These are phyloP conservation scores for Bufo bufo DNA, from an alignment of 2,113 vertebrate genomes.

Conservation along the genomic window DNA sequence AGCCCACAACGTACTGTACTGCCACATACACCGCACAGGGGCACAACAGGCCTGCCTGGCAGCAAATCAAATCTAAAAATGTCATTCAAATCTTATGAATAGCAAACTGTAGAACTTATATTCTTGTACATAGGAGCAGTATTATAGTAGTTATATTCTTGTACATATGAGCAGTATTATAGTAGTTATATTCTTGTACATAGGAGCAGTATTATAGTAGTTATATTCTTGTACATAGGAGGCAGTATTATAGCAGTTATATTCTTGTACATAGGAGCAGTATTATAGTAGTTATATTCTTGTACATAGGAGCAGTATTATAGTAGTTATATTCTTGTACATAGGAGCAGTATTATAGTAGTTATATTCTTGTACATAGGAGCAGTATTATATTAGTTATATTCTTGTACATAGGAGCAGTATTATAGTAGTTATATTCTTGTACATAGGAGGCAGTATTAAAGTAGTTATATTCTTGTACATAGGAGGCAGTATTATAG, in stretches of 20 bases:
- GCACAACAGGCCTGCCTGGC: neutral
- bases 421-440: constrained; percentile 7
- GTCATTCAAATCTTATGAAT: neutral
- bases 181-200: constrained; percentile 13
- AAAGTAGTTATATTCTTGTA: constrained; percentile 5
- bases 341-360: constrained; percentile 7
- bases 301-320: neutral
- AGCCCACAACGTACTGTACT: neutral
- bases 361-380: constrained; percentile 3
- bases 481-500: neutral
- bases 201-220: constrained; percentile 11
- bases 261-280: constrained; percentile 6
- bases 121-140: neutral
- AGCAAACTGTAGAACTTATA: constrained; percentile 2
- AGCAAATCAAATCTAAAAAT: neutral
- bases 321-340: neutral
- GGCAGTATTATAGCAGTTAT: neutral
- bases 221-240: constrained; percentile 10
- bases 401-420: neutral
- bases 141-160: constrained; percentile 14
- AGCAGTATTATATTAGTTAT: neutral
- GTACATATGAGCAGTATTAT: constrained; percentile 10
- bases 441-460: neutral
- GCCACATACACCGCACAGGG: neutral
- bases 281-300: constrained; percentile 16